Evolutionary conservation across 2,888 invertebrate genomes (phyloP).

Genomic region (Choreutis nemorana): DNA sequence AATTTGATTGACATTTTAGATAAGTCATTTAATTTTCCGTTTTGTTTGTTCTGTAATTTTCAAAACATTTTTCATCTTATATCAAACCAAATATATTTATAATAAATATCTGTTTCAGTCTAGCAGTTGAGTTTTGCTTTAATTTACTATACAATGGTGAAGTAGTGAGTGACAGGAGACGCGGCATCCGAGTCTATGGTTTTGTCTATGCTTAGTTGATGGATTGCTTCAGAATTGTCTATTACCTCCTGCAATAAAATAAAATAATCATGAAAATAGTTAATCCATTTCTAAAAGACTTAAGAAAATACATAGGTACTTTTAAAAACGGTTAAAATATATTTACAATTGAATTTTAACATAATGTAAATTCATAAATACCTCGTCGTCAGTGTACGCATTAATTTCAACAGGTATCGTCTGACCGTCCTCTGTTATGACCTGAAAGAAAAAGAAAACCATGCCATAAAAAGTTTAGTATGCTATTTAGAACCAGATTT

Average conservation of each 20-base stretch:
- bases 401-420: slow-evolving; percentile 61
- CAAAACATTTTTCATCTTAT: too few relatives aligned
- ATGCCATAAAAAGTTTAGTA: too few relatives aligned
- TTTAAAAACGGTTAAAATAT: background rate
- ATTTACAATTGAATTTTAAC: background rate
- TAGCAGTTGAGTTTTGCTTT: too few relatives aligned
- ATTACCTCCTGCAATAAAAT: slow-evolving; percentile 19
- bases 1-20: too few relatives aligned
- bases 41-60: too few relatives aligned
- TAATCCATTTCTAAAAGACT: background rate
- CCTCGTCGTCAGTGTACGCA: slow-evolving; percentile 36
- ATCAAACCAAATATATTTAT: too few relatives aligned
- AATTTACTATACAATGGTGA: slow-evolving; percentile 34
- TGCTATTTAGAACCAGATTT: too few relatives aligned
- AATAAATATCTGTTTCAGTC: background rate
- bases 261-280: background rate
- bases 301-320: background rate
- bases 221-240: slow-evolving; percentile 22
- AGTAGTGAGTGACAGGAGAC: slow-evolving; percentile 35
- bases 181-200: slow-evolving; percentile 17
- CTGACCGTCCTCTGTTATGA: slow-evolving; percentile 59
- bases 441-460: too few relatives aligned
- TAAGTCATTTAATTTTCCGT: too few relatives aligned
- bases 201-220: slow-evolving; percentile 27
- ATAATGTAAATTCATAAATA: slow-evolving; percentile 9